A percentile compares a stretch with the other conserved stretches of the same genome.
These are phyloP conservation scores for Helicoverpa assulta DNA, from an alignment of 2,888 invertebrate genomes.

Conservation along the genomic window DNA sequence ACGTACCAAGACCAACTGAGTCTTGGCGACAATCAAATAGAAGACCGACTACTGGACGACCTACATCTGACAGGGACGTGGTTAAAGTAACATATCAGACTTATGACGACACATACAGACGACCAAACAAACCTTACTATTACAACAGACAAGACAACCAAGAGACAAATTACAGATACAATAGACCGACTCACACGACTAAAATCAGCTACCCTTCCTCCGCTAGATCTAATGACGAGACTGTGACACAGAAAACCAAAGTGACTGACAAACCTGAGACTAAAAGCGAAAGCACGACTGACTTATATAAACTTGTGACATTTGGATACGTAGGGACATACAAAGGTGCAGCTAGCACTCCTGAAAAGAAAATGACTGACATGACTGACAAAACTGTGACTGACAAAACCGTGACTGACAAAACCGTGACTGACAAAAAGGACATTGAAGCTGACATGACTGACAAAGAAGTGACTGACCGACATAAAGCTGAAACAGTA, in stretches of 20 bases:
- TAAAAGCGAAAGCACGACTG: conserved; percentile 73
- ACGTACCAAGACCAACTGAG: conserved; percentile 88
- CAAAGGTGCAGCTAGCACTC: conserved; percentile 72
- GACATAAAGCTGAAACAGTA: conserved; percentile 67
- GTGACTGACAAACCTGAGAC: conserved; percentile 58
- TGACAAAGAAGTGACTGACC: conserved; percentile 55
- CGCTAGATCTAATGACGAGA: conserved; percentile 82
- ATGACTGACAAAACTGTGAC: conserved; percentile 42
- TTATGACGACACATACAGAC: conserved; percentile 86
- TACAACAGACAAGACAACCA: conserved; percentile 77
- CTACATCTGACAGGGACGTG: conserved; percentile 78
- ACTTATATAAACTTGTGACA: conserved; percentile 85
- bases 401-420: conserved; percentile 46
- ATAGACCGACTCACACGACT: conserved; percentile 72
- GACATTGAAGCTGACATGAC: conserved; percentile 40
- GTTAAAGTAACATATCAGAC: conserved; percentile 88
- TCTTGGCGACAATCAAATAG: conserved; percentile 84
- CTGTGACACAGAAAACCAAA: conserved; percentile 56
- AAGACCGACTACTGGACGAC: conserved; percentile 64
- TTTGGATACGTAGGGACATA: conserved; percentile 88
- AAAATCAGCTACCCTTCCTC: conserved; percentile 76
- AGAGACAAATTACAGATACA: conserved; percentile 71
- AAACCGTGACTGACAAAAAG: conserved; percentile 40
- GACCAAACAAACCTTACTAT: conserved; percentile 82
- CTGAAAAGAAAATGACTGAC: conserved; percentile 44